A percentile compares a stretch with the other conserved stretches of the same genome.
Conservation (phyloP, 2,113 vertebrate genomes). For the Scopus umbretta region DNA sequence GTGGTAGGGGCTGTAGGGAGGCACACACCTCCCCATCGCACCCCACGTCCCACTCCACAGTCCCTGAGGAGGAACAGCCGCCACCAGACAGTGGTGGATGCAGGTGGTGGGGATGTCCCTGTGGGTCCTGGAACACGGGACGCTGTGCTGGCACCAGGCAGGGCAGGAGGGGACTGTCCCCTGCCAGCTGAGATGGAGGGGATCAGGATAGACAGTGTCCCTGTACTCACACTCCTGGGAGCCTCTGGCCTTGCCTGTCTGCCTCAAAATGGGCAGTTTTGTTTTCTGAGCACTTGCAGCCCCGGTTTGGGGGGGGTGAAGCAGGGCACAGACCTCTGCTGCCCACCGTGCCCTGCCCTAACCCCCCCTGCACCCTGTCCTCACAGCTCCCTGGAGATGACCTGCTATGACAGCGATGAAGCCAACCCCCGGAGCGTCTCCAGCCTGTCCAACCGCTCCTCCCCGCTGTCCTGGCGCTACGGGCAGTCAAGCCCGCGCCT, state of each 20-base stretch:
- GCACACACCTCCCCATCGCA: background rate
- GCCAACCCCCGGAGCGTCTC: conserved; percentile 87
- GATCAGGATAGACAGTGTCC: accelerated
- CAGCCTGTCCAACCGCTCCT: conserved; percentile 92
- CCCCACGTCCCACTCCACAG: background rate
- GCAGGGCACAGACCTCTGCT: background rate
- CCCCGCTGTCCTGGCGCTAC: conserved; percentile 91
- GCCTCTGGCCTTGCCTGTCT: background rate
- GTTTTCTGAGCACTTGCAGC: background rate
- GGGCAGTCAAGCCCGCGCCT: conserved; percentile 92
- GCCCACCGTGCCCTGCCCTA: background rate
- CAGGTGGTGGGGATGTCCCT: background rate
- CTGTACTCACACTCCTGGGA: background rate
- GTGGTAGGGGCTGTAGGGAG: background rate
- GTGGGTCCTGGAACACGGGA: background rate
- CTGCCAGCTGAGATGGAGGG: background rate
- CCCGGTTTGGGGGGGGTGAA: background rate
- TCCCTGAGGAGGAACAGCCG: background rate
- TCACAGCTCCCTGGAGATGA: conserved; percentile 83
- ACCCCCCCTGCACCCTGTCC: background rate
- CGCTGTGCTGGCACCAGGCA: background rate
- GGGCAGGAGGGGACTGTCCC: background rate
- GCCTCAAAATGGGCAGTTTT: background rate
- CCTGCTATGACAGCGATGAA: conserved; percentile 91
- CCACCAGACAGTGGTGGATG: accelerated